Base-by-base conservation (phyloP, 2,888 invertebrate genomes). In the Gastrophysa polygoni region DNA sequence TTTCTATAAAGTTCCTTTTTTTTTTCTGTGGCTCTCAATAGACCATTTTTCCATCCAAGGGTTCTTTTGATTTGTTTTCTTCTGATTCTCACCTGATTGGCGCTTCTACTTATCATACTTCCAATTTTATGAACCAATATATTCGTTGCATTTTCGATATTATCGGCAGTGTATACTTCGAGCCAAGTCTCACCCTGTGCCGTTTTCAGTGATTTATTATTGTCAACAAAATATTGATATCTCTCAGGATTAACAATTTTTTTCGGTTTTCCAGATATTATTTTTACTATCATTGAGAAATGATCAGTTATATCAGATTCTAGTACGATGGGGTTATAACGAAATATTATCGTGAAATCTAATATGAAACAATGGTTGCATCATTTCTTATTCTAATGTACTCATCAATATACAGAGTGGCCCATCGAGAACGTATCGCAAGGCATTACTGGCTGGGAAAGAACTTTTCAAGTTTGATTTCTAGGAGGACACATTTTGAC, bases 221-320 rank as follows among this genome's bases (percentile, higher is more conserved):
- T n/a, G n/a, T n/a, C n/a, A n/a, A n/a, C n/a, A n/a, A n/a, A n/a
- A n/a, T n/a, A n/a, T n/a, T n/a, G n/a, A n/a, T n/a, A n/a, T n/a
- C n/a, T n/a, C n/a, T n/a, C n/a, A n/a, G n/a, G n/a, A n/a, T n/a
- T n/a, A n/a, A n/a, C n/a, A n/a, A n/a, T n/a, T n/a, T n/a, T n/a
- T n/a, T n/a, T n/a, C n/a, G n/a, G n/a, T n/a, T n/a, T n/a, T n/a
- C n/a, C n/a, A n/a, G n/a, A n/a, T n/a, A n/a, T n/a, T n/a, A n/a
- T n/a, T n/a, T n/a, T n/a, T n/a, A n/a, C n/a, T n/a, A n/a, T n/a
- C n/a, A n/a, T n/a, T n/a, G n/a, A n/a, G n/a, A n/a, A n/a, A n/a
- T n/a, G n/a, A n/a, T n/a, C 43, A 14, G 43, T 43, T 43, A 43
- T 43, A n/a, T n/a, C 43, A 43, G 43, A 43, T 34, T 34, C 43